These are phyloP conservation scores for Caenorhabditis remanei DNA, from an alignment of 1,140 invertebrate species.

Conservation along the genomic window DNA sequence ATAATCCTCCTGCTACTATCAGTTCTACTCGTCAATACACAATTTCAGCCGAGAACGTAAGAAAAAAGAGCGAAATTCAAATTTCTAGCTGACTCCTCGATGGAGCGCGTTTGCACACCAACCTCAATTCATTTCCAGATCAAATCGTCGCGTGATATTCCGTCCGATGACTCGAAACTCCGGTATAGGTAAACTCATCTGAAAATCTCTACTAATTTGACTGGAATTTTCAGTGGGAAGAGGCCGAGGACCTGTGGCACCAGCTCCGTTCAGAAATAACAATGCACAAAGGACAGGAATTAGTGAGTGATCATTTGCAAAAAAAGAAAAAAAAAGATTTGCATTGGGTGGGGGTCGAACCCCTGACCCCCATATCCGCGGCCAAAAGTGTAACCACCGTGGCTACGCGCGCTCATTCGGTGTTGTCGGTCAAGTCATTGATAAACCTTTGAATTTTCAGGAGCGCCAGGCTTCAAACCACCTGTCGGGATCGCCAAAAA, in stretches of 20 bases:
- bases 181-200: conserved; percentile 12
- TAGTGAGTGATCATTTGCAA: not conserved
- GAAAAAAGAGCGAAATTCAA: no score
- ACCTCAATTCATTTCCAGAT: not conserved
- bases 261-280: conserved; percentile 9
- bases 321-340: no score
- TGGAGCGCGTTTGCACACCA: no score
- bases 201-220: not conserved
- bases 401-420: no score
- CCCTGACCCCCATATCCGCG: no score
- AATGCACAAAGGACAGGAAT: not conserved
- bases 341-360: no score
- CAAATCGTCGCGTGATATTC: conserved; percentile 13
- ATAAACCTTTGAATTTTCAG: not conserved
- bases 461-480: conserved; percentile 34
- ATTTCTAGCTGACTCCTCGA: no score
- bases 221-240: conserved; percentile 22
- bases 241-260: conserved; percentile 2
- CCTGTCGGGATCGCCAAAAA: conserved; percentile 18
- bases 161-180: conserved; percentile 39
- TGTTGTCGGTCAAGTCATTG: not conserved
- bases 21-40: no score
- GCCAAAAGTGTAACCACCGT: no score
- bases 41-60: no score
- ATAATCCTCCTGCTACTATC: no score